phyloP scores from a whole-genome alignment of 1,140 invertebrate species.

The Solenopsis invicta region DNA sequence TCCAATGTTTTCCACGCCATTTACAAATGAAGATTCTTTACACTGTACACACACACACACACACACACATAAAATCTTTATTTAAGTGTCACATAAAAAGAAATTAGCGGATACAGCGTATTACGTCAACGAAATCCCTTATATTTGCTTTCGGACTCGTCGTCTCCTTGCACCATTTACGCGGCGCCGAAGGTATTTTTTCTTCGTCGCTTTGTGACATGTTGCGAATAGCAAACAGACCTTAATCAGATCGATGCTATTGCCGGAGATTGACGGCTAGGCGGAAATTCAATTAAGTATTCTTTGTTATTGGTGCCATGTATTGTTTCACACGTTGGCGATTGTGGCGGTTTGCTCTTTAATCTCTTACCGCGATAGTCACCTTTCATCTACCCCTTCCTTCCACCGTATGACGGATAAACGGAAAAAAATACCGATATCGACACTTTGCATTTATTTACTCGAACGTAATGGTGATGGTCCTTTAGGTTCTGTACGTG shows the following conservation, averaged over 20 bases:
- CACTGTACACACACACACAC: no score
- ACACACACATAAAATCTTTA: neutral
- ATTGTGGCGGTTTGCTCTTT: neutral
- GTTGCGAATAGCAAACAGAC: neutral
- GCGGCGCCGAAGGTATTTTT: neutral
- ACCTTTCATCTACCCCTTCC: neutral
- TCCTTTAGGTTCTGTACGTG: neutral
- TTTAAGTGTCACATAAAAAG: no score
- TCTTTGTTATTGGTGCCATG: neutral
- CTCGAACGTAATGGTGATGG: neutral
- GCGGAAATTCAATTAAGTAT: slow-evolving; percentile 63
- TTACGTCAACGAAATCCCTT: neutral
- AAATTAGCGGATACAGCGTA: neutral
- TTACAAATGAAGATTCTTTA: neutral
- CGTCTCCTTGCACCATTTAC: neutral
- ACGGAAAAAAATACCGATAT: neutral
- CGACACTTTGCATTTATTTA: neutral
- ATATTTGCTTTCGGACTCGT: neutral
- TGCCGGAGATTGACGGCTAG: slow-evolving; percentile 35
- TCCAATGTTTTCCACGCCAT: no score
- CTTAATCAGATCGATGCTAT: slow-evolving; percentile 41
- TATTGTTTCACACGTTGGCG: neutral
- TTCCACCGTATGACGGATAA: neutral
- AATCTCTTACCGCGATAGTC: neutral
- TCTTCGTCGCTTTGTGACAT: neutral